phyloP scores from a whole-genome alignment of 2,113 vertebrate species.

The Anser brachyrhynchus region DNA sequence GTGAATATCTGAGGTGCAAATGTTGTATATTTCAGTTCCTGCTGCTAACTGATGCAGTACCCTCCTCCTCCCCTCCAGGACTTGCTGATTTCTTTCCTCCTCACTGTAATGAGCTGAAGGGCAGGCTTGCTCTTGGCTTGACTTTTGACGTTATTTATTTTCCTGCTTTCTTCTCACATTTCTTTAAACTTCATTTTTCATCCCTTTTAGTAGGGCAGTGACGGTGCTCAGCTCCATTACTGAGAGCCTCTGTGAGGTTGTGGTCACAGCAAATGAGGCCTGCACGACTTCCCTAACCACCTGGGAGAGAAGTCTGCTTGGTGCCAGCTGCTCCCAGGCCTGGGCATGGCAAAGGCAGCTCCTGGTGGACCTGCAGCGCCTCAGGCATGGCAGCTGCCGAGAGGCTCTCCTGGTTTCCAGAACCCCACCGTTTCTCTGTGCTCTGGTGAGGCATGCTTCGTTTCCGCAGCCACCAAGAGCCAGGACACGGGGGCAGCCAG shows the following conservation, averaged over 20 bases:
- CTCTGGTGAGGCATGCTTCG: neutral
- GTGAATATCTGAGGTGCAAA: neutral
- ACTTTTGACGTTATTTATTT: neutral
- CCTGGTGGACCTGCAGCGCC: neutral
- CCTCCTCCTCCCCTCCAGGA: neutral
- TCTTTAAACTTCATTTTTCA: neutral
- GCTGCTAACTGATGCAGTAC: neutral
- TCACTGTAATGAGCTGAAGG: neutral
- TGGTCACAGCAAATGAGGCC: neutral
- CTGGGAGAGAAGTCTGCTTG: neutral
- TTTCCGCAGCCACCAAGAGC: neutral
- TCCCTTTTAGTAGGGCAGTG: neutral
- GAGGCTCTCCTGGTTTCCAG: neutral
- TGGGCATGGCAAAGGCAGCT: neutral
- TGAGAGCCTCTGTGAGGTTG: neutral
- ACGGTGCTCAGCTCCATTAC: neutral
- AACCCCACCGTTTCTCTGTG: neutral
- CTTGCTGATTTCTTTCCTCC: neutral
- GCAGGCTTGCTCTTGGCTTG: neutral
- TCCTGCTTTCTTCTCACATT: neutral
- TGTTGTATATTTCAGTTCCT: neutral
- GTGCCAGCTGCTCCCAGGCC: neutral
- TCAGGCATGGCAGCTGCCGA: neutral
- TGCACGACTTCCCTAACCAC: neutral
- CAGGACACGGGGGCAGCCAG: neutral